phyloP scores from a whole-genome alignment of 2,113 vertebrate genomes.

The human (Homo sapiens) region DNA sequence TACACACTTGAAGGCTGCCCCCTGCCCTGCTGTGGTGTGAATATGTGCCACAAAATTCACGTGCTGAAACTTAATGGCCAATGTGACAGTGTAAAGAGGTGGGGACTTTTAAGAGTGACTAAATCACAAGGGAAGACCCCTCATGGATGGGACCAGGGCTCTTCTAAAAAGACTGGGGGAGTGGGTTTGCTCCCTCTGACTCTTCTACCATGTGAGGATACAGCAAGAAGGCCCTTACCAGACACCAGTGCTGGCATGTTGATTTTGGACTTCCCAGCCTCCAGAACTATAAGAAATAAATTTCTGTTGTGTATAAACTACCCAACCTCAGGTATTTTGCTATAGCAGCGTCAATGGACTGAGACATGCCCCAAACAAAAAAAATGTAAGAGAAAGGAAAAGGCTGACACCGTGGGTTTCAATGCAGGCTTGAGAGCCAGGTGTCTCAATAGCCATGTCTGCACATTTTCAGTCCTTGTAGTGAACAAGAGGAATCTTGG shows the following conservation, averaged over 20 bases:
- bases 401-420: neutral
- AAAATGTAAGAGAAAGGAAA: neutral
- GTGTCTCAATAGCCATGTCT: too few species aligned
- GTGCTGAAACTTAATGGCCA: neutral
- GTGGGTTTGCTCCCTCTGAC: neutral
- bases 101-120: neutral
- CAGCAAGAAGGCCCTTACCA: neutral
- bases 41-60: neutral
- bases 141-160: neutral
- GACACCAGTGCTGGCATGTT: neutral
- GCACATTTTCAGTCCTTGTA: neutral
- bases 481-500: too few species aligned
- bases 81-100: neutral
- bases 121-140: neutral
- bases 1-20: neutral
- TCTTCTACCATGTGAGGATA: neutral
- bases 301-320: neutral
- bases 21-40: neutral
- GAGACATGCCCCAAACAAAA: neutral
- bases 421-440: too few species aligned
- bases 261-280: neutral
- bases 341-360: neutral
- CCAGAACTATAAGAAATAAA: neutral
- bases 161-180: neutral
- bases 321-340: neutral